Evolutionary conservation across 2,888 invertebrate species (phyloP), one percentile per base, ranked within the genome.

Genomic region (Polylopha cassiicola): DNA sequence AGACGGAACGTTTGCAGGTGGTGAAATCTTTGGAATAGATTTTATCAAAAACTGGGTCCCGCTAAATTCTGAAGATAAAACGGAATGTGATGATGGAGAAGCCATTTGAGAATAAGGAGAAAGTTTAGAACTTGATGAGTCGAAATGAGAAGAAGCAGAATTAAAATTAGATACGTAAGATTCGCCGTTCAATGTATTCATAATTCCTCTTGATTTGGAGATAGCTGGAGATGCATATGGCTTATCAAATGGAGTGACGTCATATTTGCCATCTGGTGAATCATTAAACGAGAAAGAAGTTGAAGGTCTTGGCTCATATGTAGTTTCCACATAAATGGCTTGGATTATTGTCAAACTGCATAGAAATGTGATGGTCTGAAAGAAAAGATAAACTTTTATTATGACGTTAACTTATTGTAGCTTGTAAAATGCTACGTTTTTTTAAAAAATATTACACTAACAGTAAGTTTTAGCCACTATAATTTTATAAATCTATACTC

Each of bases 331-430:
- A 43, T 4, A 59, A 50, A 59, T 60, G 13, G 65, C 60, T 33
- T 37, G 47, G 2, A 53, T 55, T 2, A 65, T 17, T n/a, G 57
- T 57, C 4, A 58, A 31, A 2, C 39, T 50, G 32, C 51, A 58
- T 22, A 66, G 13, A 8, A 63, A 30, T 8, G 64, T 30, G 4
- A 63, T 10, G 17, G 64, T 34, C 75, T 76, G 58, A 20, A 66
- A 67, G 44, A 37, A 44, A 21, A 22, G 27, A 5, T 18, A 24
- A 4, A 6, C n/a, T n/a, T n/a, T n/a, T n/a, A n/a, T n/a, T n/a
- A n/a, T n/a, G n/a, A n/a, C n/a, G n/a, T n/a, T n/a, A n/a, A n/a
- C n/a, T n/a, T n/a, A n/a, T n/a, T n/a, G n/a, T n/a, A n/a, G n/a
- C n/a, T n/a, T n/a, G n/a, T n/a, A n/a, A n/a, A n/a, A n/a, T n/a